Evolutionary conservation across 2,888 invertebrate genomes (phyloP), one percentile per base, ranked within the genome.

Genomic region (Chloroclystis v-ata): DNA sequence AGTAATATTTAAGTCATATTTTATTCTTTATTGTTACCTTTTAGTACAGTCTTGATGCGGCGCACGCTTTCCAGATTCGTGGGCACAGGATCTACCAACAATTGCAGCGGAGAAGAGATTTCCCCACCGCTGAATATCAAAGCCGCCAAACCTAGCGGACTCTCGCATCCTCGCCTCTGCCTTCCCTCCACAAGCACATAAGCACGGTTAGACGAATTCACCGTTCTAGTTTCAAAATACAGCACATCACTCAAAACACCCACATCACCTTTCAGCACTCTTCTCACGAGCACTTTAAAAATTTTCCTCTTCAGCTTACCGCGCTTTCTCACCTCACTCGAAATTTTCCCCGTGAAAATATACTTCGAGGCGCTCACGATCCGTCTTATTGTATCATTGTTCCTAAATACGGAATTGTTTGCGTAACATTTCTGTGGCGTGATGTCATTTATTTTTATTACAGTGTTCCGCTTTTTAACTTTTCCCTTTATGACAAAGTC

Each of bases 271-370:
- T 88, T 89, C 56, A 89, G 61, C 59, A 88, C 75, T 57, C 84
- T 71, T 50, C 88, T 75, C 51, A 88, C 75, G 57, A 82, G 82
- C 71, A 88, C 83, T 78, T 85, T 89, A 47, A 77, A 85, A 59
- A 87, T 69, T 63, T 73, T 78, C 48, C 65, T 70, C 59, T 69
- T 78, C 47, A 61, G 67, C 64, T 75, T 77, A 48, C 75, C 75
- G 45, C 74, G 70, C 52, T 69, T 78, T 45, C 72, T 77, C 53
- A 72, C 71, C 49, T 79, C 76, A 60, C 75, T 75, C 35, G 83
- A 81, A 63, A 89, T 84, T 82, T 89, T 89, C 41, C 87, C 89
- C 14, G 87, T 87, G 61, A 89, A 87, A 73, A 89, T 84, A 61
- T 79, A 86, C 64, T 82, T 80, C 16, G 89, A 85, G 45, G 75